Percentiles rank a stretch among this genome's conserved stretches.
phyloP scores from a whole-genome alignment of 2,113 vertebrate genomes.

The Odocoileus hemionus region DNA sequence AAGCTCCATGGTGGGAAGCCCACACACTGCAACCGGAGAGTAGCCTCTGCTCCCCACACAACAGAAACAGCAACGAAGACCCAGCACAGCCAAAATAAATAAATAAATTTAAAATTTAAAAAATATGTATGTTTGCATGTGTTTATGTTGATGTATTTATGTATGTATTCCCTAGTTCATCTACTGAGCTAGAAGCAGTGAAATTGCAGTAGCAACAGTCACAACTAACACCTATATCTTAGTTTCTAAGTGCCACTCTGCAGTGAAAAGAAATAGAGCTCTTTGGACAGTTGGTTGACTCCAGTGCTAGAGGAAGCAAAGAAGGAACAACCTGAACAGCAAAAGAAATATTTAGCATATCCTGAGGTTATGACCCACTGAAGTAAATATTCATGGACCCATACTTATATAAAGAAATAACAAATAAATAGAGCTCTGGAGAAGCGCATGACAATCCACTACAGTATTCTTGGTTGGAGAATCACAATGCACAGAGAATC shows the following conservation, averaged over 20 bases:
- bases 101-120: not conserved
- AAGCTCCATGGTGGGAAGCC: not conserved
- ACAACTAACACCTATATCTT: not conserved
- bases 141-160: not conserved
- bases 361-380: not conserved
- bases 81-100: not conserved
- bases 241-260: not conserved
- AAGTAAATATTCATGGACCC: not conserved
- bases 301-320: not conserved
- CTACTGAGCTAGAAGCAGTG: not conserved
- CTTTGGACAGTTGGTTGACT: not conserved
- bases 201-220: not conserved
- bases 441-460: not conserved
- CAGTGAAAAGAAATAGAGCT: not conserved
- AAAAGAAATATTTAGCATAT: not conserved
- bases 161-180: not conserved
- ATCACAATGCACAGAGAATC: not conserved
- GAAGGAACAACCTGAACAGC: not conserved
- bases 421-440: not conserved
- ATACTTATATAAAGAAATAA: not conserved
- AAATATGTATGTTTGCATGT: not conserved
- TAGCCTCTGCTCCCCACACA: not conserved
- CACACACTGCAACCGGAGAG: not conserved
- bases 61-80: not conserved
- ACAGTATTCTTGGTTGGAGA: not conserved